Conservation (phyloP, 92 coral and sea anemone genomes). For the Pocillopora meandrina region DNA sequence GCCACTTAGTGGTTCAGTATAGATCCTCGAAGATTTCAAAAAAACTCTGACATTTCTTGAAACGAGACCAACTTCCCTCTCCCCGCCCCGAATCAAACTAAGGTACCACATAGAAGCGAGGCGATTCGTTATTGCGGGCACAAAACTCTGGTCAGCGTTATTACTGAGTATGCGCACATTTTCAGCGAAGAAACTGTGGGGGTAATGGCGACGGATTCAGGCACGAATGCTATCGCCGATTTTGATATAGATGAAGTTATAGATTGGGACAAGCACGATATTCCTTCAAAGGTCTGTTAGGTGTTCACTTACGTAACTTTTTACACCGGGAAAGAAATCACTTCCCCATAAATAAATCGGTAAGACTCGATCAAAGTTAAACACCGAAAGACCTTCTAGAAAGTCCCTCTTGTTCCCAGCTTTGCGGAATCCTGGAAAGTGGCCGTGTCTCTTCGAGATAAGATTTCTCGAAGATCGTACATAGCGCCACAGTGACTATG, state of each 20-base stretch:
- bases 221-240: slow-evolving; percentile 91
- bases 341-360: slow-evolving; percentile 56
- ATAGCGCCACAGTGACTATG: background rate
- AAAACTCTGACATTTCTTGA: too few relatives aligned
- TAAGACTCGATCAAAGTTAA: slow-evolving; percentile 31
- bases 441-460: background rate
- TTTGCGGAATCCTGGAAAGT: slow-evolving; percentile 29
- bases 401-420: background rate
- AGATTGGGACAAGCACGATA: slow-evolving; percentile 99
- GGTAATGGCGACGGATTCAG: slow-evolving; percentile 97
- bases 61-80: too few relatives aligned
- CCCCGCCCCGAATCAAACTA: too few relatives aligned
- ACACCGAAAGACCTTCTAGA: slow-evolving; percentile 1
- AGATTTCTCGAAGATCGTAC: background rate
- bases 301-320: slow-evolving; percentile 55
- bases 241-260: slow-evolving; percentile 99
- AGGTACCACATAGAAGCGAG: slow-evolving; percentile 64
- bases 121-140: slow-evolving; percentile 79
- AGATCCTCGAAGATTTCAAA: too few relatives aligned
- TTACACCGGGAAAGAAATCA: slow-evolving; percentile 30
- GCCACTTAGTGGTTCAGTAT: too few relatives aligned
- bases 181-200: slow-evolving; percentile 37
- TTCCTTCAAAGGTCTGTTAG: slow-evolving; percentile 99
- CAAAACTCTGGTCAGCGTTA: slow-evolving; percentile 35
- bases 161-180: slow-evolving; percentile 67